Base-by-base conservation (phyloP, 2,113 vertebrate genomes). In the Odobenus rosmarus region DNA sequence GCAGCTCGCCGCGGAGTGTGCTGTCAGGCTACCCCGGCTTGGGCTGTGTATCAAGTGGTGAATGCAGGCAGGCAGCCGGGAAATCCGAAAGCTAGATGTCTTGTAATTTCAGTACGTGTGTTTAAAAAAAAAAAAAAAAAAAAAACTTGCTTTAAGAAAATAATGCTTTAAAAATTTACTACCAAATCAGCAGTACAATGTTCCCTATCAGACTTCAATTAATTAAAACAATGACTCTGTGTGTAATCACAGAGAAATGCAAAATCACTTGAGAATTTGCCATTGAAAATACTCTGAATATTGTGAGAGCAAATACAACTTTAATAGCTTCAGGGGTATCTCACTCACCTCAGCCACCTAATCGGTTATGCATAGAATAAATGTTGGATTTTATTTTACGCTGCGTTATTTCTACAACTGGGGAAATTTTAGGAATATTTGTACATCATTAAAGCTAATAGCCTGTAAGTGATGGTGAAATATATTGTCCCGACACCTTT, bases 201-300 rank as follows among this genome's bases (percentile, higher is more conserved):
- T 4, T 21, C 26, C 33, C 86, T 31, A 10, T 7, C 42, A n/a
- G 53, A 36, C 71, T 76, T 62, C 49, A 6, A 3, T 86, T 88
- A 53, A 64, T 92, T 53, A 72, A 94, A 93, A 80, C 86, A 97
- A 69, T 51, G 77, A 49, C 39, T n/a, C n/a, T 57, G 36, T 69
- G 46, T 46, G 31, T 26, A 42, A 72, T 7, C 15, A 10, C 2
- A 49, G 36, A 88, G 19, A 92, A 49, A 84, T 26, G 71, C 74
- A 82, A 82, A 74, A 79, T 61, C 64, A 71, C 21, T 53, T 77
- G 76, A 77, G 55, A 71, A 87, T 92, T 62, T 96, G 55, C 21
- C 86, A 51, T 23, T 53, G 39, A 85, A 96, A 79, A 80, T 49
- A 62, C n/a, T 77, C 80, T 33, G 51, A 55, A 57, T 82, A 89